These are phyloP conservation scores for Aphidius gifuensis DNA, from an alignment of 1,140 invertebrate species.

Conservation along the genomic window DNA sequence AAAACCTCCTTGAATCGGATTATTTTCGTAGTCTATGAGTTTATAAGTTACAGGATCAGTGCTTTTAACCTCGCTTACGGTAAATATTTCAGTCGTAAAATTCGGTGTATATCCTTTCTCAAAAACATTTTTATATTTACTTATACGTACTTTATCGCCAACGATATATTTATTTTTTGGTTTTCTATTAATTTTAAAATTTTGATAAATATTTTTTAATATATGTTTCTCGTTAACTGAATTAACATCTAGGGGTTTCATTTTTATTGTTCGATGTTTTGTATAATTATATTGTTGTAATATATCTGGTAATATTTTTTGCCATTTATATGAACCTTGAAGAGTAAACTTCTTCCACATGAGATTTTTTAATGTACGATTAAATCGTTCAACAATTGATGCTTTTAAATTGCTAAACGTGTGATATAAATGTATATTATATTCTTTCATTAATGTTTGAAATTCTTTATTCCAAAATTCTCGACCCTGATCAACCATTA, in stretches of 20 bases:
- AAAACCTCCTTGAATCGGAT: not conserved
- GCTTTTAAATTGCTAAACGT: not conserved
- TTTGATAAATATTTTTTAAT: not conserved
- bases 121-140: conserved; percentile 7
- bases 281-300: not conserved
- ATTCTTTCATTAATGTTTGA: not conserved
- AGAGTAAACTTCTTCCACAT: not conserved
- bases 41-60: conserved; percentile 1
- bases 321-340: not conserved
- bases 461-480: too few relatives aligned
- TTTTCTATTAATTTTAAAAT: not conserved
- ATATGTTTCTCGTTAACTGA: conserved; percentile 8
- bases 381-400: not conserved
- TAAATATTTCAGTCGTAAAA: conserved; percentile 11
- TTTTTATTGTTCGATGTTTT: not conserved
- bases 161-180: not conserved
- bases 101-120: conserved; percentile 4
- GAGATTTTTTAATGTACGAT: not conserved
- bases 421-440: not conserved
- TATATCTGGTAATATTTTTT: not conserved
- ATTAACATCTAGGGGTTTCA: conserved; percentile 7
- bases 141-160: conserved; percentile 10
- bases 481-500: too few relatives aligned
- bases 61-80: not conserved
- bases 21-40: not conserved